Evolutionary conservation across 2,113 vertebrate species (phyloP).

Genomic region (Centropus bengalensis): DNA sequence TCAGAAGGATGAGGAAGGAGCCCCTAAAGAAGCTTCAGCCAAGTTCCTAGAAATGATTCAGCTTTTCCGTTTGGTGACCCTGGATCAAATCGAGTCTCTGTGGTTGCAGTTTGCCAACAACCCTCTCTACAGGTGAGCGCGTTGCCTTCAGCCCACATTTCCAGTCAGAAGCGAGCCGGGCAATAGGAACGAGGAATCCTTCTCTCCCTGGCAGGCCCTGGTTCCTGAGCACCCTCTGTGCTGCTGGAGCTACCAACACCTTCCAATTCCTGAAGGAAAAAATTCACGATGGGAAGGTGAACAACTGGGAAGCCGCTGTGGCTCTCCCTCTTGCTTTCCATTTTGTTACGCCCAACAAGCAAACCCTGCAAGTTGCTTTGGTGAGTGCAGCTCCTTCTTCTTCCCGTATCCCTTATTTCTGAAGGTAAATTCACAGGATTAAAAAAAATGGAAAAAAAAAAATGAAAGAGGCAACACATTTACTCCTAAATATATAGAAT

Average conservation of each 20-base stretch:
- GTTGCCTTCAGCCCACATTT: background rate
- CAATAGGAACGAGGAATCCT: background rate
- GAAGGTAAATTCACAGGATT: background rate
- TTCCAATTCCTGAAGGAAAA: constrained; percentile 80
- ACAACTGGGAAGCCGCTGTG: constrained; percentile 64
- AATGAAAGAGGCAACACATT: background rate
- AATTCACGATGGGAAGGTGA: constrained; percentile 73
- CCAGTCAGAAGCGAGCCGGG: background rate
- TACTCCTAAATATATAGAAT: background rate
- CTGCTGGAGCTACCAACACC: constrained; percentile 73
- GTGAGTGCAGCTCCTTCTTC: constrained; percentile 33
- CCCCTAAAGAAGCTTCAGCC: constrained; percentile 67
- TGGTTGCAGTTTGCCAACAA: constrained; percentile 72
- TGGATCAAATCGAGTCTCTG: constrained; percentile 74
- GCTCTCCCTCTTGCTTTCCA: constrained; percentile 74
- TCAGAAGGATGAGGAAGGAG: constrained; percentile 63
- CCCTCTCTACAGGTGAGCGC: constrained; percentile 33
- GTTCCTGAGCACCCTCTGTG: constrained; percentile 79
- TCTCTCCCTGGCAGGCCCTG: constrained; percentile 73
- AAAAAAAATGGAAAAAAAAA: too few species aligned
- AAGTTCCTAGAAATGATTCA: constrained; percentile 79
- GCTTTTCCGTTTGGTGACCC: constrained; percentile 70
- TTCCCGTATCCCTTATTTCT: background rate
- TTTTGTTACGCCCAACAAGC: constrained; percentile 70
- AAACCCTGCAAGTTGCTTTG: constrained; percentile 73